Evolutionary conservation across 2,797 vertebrate genomes (phyloP), one percentile per base, ranked within the genome.

Genomic region (Staurois parvus): DNA sequence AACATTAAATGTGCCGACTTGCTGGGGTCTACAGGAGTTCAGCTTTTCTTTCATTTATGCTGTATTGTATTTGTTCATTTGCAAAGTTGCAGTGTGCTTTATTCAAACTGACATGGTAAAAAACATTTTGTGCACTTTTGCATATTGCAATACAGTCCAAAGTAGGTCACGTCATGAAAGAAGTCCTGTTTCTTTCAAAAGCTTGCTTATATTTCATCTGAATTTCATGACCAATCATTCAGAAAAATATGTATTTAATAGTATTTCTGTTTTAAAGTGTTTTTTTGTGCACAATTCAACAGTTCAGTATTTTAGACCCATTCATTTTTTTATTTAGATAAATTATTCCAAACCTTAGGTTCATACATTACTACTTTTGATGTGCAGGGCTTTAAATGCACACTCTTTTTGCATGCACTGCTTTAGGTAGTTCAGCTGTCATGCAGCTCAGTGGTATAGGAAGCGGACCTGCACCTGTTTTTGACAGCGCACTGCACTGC

Each of bases 11-110:
- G 7, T 64, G 68, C 34, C 73, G 83, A 45, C 21, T 64, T 42
- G 8, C 24, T 12, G 7, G 12, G 69, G n/a, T 79, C 75, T 72
- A 32, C 24, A 37, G 34, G 28, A 85, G 78, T 76, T 85, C 62
- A 75, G n/a, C 24, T 21, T 80, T 85, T 85, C 30, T 75, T 21
- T 76, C 21, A n/a, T 81, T 56, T 24, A 26, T 64, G 64, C 66
- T 29, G 29, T 28, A 85, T 80, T 80, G 70, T 75, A 42, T 85
- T 81, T 85, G 72, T 75, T 81, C 77, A 68, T 69, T 59, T 62
- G 6, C 45, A 59, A 29, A 24, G 48, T 85, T 48, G 6, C 42
- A 56, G 42, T 15, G 13, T 52, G 24, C 69, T 59, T 56, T 68
- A 56, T 81, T 76, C 45, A 81, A 69, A 37, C 72, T 76, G 84